Conservation (phyloP, 2,797 vertebrate species). For the Tinamus major region DNA sequence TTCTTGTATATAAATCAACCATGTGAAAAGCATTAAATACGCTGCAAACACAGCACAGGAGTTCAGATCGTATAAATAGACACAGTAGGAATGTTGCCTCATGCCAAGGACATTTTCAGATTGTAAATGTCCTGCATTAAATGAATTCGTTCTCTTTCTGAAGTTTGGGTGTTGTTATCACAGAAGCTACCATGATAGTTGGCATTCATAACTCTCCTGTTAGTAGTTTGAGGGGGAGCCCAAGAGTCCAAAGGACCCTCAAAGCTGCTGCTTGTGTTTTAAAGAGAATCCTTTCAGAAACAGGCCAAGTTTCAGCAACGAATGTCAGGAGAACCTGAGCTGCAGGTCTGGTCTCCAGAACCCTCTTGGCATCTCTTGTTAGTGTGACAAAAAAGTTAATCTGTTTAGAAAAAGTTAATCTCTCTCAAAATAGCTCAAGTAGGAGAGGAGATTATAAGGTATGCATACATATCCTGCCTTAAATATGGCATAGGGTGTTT, state of each 20-base stretch:
- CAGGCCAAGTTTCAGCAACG: neutral
- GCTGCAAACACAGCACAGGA: constrained; percentile 18
- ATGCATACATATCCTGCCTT: neutral
- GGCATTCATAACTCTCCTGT: neutral
- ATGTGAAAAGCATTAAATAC: constrained; percentile 32
- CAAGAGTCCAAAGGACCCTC: neutral
- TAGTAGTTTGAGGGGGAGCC: neutral
- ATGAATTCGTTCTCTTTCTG: constrained; percentile 20
- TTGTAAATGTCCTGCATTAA: constrained; percentile 10
- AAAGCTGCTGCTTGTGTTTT: neutral
- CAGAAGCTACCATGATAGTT: neutral
- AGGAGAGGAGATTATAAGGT: neutral
- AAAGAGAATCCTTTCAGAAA: neutral
- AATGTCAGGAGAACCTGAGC: neutral
- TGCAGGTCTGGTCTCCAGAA: neutral
- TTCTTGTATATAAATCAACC: constrained; percentile 19
- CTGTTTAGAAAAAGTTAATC: neutral
- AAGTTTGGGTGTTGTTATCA: neutral
- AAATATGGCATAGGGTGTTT: fast-evolving
- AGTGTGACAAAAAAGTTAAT: neutral
- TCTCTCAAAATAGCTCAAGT: neutral
- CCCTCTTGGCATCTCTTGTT: neutral
- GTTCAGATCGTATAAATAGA: constrained; percentile 14
- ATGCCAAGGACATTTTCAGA: constrained; percentile 39
- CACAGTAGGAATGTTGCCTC: neutral